Conservation (phyloP, 2,888 invertebrate genomes). For the Apodemia hepburni region DNA sequence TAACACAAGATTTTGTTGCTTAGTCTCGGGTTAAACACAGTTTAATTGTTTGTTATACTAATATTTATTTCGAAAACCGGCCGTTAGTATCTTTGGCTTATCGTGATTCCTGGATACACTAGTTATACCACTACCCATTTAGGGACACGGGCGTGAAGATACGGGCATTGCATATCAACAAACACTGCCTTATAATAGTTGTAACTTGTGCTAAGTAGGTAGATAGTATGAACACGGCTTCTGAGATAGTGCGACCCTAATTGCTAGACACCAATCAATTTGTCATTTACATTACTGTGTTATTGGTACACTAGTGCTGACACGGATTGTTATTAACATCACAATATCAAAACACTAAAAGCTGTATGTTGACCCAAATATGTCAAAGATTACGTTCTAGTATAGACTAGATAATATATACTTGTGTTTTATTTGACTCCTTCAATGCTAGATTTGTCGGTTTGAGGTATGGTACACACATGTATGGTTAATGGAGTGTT, state of each 20-base stretch:
- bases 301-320: conserved; percentile 14
- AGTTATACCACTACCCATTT: too few species aligned
- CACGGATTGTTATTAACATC: conserved; percentile 9
- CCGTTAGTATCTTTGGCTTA: too few species aligned
- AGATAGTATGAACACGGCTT: not conserved
- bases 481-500: too few species aligned
- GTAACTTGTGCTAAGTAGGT: not conserved
- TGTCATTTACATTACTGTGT: conserved; percentile 26
- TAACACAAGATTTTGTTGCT: too few species aligned
- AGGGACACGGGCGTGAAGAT: too few species aligned
- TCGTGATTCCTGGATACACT: too few species aligned
- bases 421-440: not conserved
- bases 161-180: not conserved
- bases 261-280: conserved; percentile 31
- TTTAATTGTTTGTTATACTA: too few species aligned
- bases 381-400: conserved; percentile 11
- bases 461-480: not conserved
- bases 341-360: conserved; percentile 6
- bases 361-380: conserved; percentile 12
- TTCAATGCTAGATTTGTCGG: not conserved
- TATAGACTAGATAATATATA: not conserved
- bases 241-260: conserved; percentile 31
- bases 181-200: not conserved
- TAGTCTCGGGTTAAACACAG: too few species aligned
- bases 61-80: too few species aligned